These are phyloP conservation scores for Pipistrellus pygmaeus DNA, from an alignment of 2,797 vertebrate genomes.

Conservation along the genomic window DNA sequence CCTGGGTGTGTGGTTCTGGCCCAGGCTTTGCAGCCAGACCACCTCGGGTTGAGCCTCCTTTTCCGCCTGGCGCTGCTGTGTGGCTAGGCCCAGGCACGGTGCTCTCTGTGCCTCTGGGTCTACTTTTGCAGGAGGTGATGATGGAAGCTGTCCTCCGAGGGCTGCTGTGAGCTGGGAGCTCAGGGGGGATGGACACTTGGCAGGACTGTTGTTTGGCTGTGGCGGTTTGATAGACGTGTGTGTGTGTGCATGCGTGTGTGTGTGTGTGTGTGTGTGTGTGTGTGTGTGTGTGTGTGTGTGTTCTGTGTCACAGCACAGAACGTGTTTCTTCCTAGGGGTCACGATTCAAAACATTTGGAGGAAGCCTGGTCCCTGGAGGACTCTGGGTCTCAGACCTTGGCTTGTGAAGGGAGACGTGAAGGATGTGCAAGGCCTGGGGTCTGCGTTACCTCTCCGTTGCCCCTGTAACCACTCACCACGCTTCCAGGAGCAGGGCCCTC, in stretches of 20 bases:
- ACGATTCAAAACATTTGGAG: not conserved
- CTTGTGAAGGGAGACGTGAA: not conserved
- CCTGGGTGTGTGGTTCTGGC: not conserved
- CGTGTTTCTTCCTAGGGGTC: not conserved
- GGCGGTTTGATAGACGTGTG: not conserved
- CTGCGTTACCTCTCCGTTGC: not conserved
- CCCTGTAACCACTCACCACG: not conserved
- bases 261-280: too few species aligned
- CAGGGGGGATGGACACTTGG: not conserved
- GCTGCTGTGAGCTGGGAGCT: too few species aligned
- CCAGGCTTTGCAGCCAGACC: not conserved
- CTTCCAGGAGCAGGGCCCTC: too few species aligned
- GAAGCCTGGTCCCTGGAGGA: not conserved
- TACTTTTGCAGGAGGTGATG: not conserved
- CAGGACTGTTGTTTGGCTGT: accelerated
- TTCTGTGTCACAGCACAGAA: not conserved
- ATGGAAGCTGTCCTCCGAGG: not conserved
- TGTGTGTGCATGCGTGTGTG: too few species aligned
- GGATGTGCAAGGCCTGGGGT: not conserved
- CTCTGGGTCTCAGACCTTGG: not conserved
- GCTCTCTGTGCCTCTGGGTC: not conserved
- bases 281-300: too few species aligned
- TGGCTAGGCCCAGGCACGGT: not conserved
- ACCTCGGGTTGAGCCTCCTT: not conserved
- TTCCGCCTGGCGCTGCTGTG: too few species aligned